Evolutionary conservation across 2,797 vertebrate genomes (phyloP), one percentile per base, ranked within the genome.

Genomic region (Coregonus suidteri): DNA sequence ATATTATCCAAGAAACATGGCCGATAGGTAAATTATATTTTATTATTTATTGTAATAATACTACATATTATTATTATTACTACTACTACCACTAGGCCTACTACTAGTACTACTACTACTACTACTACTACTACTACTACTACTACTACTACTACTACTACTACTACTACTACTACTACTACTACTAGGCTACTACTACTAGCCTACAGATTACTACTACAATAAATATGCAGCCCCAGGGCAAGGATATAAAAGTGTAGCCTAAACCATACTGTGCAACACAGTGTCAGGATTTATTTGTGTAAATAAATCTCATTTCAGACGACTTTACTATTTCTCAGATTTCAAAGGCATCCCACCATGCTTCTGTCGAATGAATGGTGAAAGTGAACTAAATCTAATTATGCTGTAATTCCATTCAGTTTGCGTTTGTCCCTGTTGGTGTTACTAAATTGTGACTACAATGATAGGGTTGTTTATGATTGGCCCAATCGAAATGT

Each of bases 371-470:
- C 91, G 94, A 95, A 94, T 95, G 94, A 93, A 93, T 93, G 92
- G 92, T 93, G 92, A 94, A 93, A 93, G 92, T 93, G 92, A 92
- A 88, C 92, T 93, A 93, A 94, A 94, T 94, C 92, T 94, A 94
- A 95, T 94, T 94, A 93, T 93, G 91, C 92, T 93, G 91, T 93
- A 93, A 94, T 94, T 94, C 93, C 94, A 65, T 65, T 9, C 25
- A 34, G 91, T 93, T 94, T 94, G 92, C 91, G 82, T 88, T 92
- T 92, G 91, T 90, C 92, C 89, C 91, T 35, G 65, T 11, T 93
- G 90, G 88, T 89, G 88, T 89, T 91, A 92, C 93, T 93, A 89
- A 91, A 93, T 77, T 31, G 66, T 74, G 72, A 75, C 65, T 37
- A 74, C 62, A 75, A 78, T 77, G 68, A 81, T 77, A 81, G 73